Base-by-base conservation (phyloP, 2,113 vertebrate genomes). In the Cyprinodon variegatus region DNA sequence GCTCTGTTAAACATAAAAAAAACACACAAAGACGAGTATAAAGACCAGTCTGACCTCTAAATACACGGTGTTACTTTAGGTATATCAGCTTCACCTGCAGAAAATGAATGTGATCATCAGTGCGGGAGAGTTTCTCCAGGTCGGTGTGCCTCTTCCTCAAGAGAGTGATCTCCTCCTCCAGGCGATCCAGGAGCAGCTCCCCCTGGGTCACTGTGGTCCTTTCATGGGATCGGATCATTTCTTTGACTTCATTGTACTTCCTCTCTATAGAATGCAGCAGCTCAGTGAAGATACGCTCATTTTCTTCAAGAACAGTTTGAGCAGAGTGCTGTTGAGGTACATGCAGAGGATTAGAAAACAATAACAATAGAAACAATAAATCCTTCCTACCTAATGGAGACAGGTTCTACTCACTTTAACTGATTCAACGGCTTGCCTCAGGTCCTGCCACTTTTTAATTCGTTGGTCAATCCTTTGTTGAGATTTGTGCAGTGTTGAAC, bases 81-180 rank as follows among this genome's bases (percentile, higher is more conserved):
- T 1, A 41, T 29, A 41, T 45, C 17, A 62, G 2, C 3, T 65
- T 84, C 79, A 94, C 94, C 92, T 95, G 94, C 1, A 95, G 83
- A 68, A 95, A 95, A 79, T 95, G 94, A 14, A 95, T 95, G 85
- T 95, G 94, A 81, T 95, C 94, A 11, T 95, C 93, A 0, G 94
- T 93, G 81, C 92, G 87, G 1, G 94, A 95, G 29, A 95, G 93
- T 76, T 92, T 93, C 57, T 95, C 94, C 82, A 95, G 79, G 75
- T 94, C 86, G 1, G 20, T 91, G 86, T 95, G 94, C 78, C 78
- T 94, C 87, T 93, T 95, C 83, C 12, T 92, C 76, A 95, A 69
- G 48, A 94, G 87, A 0, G 90, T 91, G 80, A 95, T 92, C 86
- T 95, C 94, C 72, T 95, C 93, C 68, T 94, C 92, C 77, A 95